phyloP scores from a whole-genome alignment of 2,888 invertebrate species.

The Leptura quadrifasciata region DNA sequence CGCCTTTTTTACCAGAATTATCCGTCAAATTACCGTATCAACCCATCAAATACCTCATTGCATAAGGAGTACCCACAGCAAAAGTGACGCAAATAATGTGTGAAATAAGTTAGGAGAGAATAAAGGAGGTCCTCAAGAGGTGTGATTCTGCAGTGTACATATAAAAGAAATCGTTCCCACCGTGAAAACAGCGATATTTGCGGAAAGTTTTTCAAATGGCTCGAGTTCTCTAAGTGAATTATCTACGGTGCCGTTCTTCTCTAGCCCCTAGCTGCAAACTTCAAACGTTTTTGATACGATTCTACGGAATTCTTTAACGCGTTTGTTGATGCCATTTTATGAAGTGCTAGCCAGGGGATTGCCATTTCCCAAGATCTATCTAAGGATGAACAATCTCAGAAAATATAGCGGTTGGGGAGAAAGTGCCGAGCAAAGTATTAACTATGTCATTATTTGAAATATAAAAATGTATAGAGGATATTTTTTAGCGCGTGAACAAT shows the following conservation, averaged over 20 bases:
- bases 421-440: background rate
- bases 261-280: background rate
- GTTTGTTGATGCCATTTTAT: slow-evolving; percentile 8
- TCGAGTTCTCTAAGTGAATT: slow-evolving; percentile 55
- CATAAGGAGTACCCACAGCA: slow-evolving; percentile 20
- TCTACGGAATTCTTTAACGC: slow-evolving; percentile 23
- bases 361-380: slow-evolving; percentile 7
- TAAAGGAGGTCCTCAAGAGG: slow-evolving; percentile 51
- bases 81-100: slow-evolving; percentile 52
- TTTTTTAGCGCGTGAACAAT: no score
- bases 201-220: slow-evolving; percentile 52
- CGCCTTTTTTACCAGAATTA: background rate
- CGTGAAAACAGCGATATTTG: slow-evolving; percentile 57
- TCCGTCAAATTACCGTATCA: slow-evolving; percentile 34
- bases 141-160: slow-evolving; percentile 30
- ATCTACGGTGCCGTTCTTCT: slow-evolving; percentile 48
- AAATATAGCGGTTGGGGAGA: background rate
- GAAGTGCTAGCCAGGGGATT: slow-evolving; percentile 13
- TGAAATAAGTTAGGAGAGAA: slow-evolving; percentile 53
- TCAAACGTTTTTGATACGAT: slow-evolving; percentile 26
- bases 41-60: slow-evolving; percentile 10
- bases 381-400: background rate
- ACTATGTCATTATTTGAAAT: background rate
- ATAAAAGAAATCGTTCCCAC: slow-evolving; percentile 55
- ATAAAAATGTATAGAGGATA: background rate